These are phyloP conservation scores for Tenrec ecaudatus DNA, from an alignment of 2,113 vertebrate species.

Conservation along the genomic window DNA sequence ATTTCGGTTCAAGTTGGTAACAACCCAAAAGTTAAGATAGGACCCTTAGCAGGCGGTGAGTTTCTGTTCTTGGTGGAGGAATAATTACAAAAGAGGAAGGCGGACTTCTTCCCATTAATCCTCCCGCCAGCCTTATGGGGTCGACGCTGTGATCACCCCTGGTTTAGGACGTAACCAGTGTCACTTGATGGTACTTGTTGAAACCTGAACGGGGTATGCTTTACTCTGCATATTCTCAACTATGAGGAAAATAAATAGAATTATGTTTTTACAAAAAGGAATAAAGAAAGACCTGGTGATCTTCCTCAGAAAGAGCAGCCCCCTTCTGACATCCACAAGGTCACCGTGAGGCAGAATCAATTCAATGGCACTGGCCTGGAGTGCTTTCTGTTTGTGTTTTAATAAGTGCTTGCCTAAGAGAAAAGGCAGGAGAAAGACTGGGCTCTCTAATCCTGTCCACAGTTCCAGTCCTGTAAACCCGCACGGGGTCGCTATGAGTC, in stretches of 20 bases:
- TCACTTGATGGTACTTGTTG: neutral
- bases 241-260: too few relatives aligned
- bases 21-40: neutral
- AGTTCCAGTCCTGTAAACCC: too few relatives aligned
- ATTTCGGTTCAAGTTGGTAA: neutral
- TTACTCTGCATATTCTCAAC: neutral
- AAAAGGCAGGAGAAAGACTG: too few relatives aligned
- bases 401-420: neutral
- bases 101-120: neutral
- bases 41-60: neutral
- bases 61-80: neutral
- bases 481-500: too few relatives aligned
- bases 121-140: too few relatives aligned
- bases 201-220: neutral
- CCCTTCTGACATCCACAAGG: neutral
- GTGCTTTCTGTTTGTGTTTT: neutral
- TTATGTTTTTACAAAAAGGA: neutral
- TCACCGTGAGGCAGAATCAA: neutral
- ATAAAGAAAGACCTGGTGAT: neutral
- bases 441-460: too few relatives aligned
- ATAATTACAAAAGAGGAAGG: neutral
- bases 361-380: neutral
- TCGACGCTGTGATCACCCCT: too few relatives aligned
- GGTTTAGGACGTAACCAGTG: neutral
- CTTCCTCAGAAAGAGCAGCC: neutral